These are phyloP conservation scores for Mylabris phalerata DNA, from an alignment of 1,140 invertebrate species.

Conservation along the genomic window DNA sequence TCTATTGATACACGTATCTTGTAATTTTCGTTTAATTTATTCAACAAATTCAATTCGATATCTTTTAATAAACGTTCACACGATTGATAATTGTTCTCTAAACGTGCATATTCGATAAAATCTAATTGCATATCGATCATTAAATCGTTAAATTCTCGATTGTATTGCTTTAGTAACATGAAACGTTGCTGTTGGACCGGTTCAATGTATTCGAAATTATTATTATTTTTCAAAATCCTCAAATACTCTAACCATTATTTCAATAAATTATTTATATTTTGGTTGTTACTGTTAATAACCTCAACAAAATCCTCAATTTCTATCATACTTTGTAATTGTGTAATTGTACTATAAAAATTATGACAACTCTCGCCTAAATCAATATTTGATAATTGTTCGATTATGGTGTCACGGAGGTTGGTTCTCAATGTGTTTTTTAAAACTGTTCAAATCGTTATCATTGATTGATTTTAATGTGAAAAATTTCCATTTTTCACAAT, in stretches of 20 bases:
- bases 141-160: slow-evolving; percentile 35
- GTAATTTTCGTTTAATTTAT: slow-evolving; percentile 13
- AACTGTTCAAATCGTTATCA: slow-evolving; percentile 46
- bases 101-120: slow-evolving; percentile 25
- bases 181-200: slow-evolving; percentile 61
- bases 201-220: slow-evolving; percentile 66
- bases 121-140: slow-evolving; percentile 47
- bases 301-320: slow-evolving; percentile 65
- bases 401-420: slow-evolving; percentile 54
- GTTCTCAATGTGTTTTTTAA: slow-evolving; percentile 44
- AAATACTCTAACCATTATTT: slow-evolving; percentile 54
- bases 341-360: slow-evolving; percentile 64
- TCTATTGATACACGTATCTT: slow-evolving; percentile 40
- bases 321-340: slow-evolving; percentile 60
- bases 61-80: slow-evolving; percentile 16
- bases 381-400: slow-evolving; percentile 51
- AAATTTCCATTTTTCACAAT: too few species aligned
- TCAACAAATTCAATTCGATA: slow-evolving; percentile 3
- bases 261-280: slow-evolving; percentile 36
- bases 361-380: slow-evolving; percentile 66
- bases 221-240: slow-evolving; percentile 47
- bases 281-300: slow-evolving; percentile 27
- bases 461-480: slow-evolving; percentile 48
- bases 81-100: slow-evolving; percentile 18
- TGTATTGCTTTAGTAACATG: slow-evolving; percentile 43